Evolutionary conservation across 2,113 vertebrate species (phyloP), one percentile per base, ranked within the genome.

Genomic region (Myrmophylax atrothorax): DNA sequence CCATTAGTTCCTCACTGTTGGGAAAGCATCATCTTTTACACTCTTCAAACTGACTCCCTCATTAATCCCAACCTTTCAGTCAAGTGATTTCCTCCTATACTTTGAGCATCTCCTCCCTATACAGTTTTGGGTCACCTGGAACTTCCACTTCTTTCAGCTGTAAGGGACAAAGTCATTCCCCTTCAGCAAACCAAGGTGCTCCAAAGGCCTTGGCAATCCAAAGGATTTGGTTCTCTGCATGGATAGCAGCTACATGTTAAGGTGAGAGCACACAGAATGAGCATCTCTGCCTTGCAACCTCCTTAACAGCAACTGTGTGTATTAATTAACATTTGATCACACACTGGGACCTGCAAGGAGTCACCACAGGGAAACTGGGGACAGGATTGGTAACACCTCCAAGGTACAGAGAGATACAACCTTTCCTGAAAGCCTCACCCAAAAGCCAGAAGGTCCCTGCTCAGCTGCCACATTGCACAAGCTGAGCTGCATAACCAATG

Each of bases 261-360:
- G 10, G 37, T 20, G 28, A 49, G 44, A 79, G 33, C 55, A 78
- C 3, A 38, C 6, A 46, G 52, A 81, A 75, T 7, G 13, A 75
- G 14, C 20, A 62, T 6, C 33, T 78, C 31, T 72, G 90, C 52
- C 63, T n/a, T 31, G 40, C 2, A n/a, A 37, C 24, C 28, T 58
- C 44, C 33, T 67, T 58, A 59, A 23, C 3, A 1, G 28, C 12
- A 52, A 40, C 0, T n/a, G 1, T 9, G 6, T 25, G 10, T 10
- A 28, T 37, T n/a, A n/a, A 18, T 59, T 33, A 38, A 18, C 18
- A 78, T 46, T 33, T 66, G 46, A 60, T 40, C 12, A 50, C 20
- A 64, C 23, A 7, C 16, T 23, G 40, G 10, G 50, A 23, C 20
- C n/a, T 38, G 19, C 79, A 79, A 17, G 47, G 87, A 64, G 69